Conservation (phyloP, 2,113 vertebrate species). For the Oncorhynchus clarkii region DNA sequence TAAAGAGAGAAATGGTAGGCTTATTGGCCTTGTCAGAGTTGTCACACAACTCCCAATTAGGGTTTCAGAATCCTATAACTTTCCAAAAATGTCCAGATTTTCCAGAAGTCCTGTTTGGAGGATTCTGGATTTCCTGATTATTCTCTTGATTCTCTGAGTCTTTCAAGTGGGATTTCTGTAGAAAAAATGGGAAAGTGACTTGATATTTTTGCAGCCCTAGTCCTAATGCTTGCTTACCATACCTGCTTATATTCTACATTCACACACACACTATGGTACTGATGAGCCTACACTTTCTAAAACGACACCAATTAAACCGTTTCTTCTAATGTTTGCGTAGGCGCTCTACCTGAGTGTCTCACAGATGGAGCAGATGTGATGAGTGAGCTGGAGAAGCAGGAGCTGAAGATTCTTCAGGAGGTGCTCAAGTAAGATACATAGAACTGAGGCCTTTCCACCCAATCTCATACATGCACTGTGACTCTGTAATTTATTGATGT, state of each 20-base stretch:
- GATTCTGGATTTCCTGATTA: too few species aligned
- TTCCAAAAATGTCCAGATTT: too few species aligned
- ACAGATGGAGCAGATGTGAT: constrained; percentile 89
- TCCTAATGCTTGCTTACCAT: too few species aligned
- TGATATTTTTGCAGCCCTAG: too few species aligned
- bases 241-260: too few species aligned
- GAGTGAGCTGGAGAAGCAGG: constrained; percentile 90
- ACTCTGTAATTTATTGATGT: too few species aligned
- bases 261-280: not conserved
- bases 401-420: constrained; percentile 92
- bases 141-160: too few species aligned
- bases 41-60: too few species aligned
- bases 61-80: too few species aligned
- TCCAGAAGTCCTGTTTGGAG: too few species aligned
- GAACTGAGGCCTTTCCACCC: not conserved
- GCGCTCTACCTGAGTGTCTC: constrained; percentile 90
- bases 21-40: not conserved
- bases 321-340: constrained; percentile 58
- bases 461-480: not conserved
- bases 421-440: constrained; percentile 84
- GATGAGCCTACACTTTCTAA: not conserved
- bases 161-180: too few species aligned
- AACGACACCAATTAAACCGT: not conserved
- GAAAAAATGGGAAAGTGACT: too few species aligned
- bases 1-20: constrained; percentile 90